Base-by-base conservation (phyloP, 2,888 invertebrate species). In the Globia sparganii region DNA sequence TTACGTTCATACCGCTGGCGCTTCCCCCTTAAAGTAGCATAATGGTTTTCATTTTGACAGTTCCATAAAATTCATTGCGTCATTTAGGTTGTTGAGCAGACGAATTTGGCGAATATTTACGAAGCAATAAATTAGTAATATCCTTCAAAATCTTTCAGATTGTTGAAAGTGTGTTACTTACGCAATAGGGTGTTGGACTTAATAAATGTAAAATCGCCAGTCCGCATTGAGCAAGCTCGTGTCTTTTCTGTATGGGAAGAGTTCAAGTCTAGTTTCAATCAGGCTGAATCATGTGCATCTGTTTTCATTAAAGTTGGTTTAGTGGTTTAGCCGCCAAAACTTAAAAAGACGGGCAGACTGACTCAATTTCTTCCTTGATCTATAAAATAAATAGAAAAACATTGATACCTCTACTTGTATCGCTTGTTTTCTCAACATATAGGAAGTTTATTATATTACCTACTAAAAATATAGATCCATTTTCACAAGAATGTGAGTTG, bases 401-500 rank as follows among this genome's bases (percentile, higher is more conserved):
- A n/a, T 18, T 46, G 13, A n/a, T 49, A 68, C 25, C 25, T 43
- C 15, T 34, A 18, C 5, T 37, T 53, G 25, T 58, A 37, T 61
- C 37, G 59, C 46, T 49, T 46, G 28, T 80, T 66, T 80, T 34
- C 40, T 77, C 56, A 34, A 56, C 28, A 80, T 56, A 40, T 5
- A 83, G 66, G 49, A 68, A 62, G 58, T 81, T 81, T 81, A 78
- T 81, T 73, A 34, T 81, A 74, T 75, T 64, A 75, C n/a, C n/a
- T n/a, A n/a, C 75, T 40, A 49, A 68, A 75, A 75, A 66, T 69
- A 82, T 77, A 70, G n/a, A 70, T 83, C 65, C 40, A 83, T 80
- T 80, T 80, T 77, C 49, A 64, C 64, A 77, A 75, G 78, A 81
- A 78, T 77, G 72, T 70, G 86, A 73, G 86, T 72, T 75, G 78